Conservation (phyloP, 2,797 vertebrate species). For the Tenualosa thibaudeaui region DNA sequence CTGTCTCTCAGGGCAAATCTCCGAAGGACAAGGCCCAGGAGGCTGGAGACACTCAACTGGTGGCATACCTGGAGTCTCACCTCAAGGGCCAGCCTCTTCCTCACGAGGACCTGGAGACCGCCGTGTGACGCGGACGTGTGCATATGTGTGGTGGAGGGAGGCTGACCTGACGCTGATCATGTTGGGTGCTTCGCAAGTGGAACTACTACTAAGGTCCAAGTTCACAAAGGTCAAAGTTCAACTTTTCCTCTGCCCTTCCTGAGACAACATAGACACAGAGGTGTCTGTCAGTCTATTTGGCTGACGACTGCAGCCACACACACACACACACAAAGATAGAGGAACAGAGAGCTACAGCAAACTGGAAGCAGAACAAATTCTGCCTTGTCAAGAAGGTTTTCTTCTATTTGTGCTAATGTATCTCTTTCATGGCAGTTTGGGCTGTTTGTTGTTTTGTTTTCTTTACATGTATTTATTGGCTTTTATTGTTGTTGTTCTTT, state of each 20-base stretch:
- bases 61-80: slow-evolving; percentile 81
- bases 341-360: not conserved
- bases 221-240: not conserved
- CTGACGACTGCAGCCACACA: not conserved
- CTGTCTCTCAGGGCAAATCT: slow-evolving; percentile 83
- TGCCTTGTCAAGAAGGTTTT: not conserved
- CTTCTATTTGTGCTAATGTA: not conserved
- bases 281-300: not conserved
- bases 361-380: not conserved
- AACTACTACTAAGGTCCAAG: not conserved
- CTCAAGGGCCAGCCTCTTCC: slow-evolving; percentile 73
- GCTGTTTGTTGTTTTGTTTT: slow-evolving; percentile 27
- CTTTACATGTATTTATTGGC: slow-evolving; percentile 53
- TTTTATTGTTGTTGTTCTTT: slow-evolving; percentile 36
- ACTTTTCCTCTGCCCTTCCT: not conserved
- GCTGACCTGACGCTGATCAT: not conserved
- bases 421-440: not conserved
- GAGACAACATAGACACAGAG: not conserved
- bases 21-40: slow-evolving; percentile 86
- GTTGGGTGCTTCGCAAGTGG: no score
- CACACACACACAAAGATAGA: not conserved
- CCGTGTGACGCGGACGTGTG: slow-evolving; percentile 79
- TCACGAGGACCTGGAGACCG: slow-evolving; percentile 93
- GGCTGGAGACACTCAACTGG: slow-evolving; percentile 85
- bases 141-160: slow-evolving; percentile 64